Evolutionary conservation across 2,113 vertebrate genomes (phyloP).

Genomic region (Meles meles): DNA sequence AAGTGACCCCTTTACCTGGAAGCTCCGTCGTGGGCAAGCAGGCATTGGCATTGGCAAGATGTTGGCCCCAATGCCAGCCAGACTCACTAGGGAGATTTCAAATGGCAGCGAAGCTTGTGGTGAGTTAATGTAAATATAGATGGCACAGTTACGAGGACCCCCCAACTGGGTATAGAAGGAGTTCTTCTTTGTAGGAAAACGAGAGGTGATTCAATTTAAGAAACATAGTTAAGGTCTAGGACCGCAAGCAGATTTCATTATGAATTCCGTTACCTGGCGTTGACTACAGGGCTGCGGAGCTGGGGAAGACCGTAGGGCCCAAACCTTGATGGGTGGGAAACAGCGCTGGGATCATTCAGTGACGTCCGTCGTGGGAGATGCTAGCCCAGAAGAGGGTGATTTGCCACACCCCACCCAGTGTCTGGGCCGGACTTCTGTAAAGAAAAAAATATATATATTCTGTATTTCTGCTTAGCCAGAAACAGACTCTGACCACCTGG

Average conservation of each 20-base stretch:
- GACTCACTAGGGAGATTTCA: neutral
- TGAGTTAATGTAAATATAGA: neutral
- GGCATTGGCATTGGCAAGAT: neutral
- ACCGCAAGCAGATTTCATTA: neutral
- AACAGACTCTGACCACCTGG: too few relatives aligned
- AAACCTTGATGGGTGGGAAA: neutral
- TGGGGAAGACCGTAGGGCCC: fast-evolving
- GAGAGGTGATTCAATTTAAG: neutral
- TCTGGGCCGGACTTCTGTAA: neutral
- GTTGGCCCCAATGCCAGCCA: too few relatives aligned
- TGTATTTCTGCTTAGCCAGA: neutral
- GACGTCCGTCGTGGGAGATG: neutral
- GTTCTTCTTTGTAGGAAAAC: neutral
- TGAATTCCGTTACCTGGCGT: fast-evolving
- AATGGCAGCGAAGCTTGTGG: neutral
- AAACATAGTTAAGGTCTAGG: neutral
- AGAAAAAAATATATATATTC: neutral
- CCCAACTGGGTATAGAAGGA: fast-evolving
- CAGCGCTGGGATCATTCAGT: fast-evolving
- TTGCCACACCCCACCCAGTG: neutral
- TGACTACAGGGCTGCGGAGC: too few relatives aligned
- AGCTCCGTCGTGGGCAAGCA: neutral
- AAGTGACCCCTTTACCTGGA: fast-evolving
- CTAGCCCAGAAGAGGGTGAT: neutral
- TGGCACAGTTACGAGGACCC: neutral